These are phyloP conservation scores for Brachionus rotundiformis DNA, from an alignment of 1,140 invertebrate species.

Conservation along the genomic window DNA sequence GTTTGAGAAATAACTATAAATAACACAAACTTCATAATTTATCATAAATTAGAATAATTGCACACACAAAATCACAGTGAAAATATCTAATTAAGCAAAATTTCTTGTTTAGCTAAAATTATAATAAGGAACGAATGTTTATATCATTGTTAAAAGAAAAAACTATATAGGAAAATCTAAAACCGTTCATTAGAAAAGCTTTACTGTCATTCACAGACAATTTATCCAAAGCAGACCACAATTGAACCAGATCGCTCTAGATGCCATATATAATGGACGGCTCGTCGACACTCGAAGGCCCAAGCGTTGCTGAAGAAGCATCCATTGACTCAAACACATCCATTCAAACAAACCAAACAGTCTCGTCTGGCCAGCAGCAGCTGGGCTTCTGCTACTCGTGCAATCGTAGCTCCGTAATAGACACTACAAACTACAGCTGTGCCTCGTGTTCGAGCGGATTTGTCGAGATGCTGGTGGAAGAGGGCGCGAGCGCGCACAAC, in stretches of 20 bases:
- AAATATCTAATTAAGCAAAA: conserved; percentile 10
- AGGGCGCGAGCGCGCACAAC: not conserved
- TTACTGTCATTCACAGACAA: not conserved
- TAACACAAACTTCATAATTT: not conserved
- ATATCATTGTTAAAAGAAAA: not conserved
- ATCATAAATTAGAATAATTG: conserved; percentile 17
- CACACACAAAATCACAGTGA: not conserved
- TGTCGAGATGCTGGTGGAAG: not conserved
- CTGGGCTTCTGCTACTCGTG: conserved; percentile 40
- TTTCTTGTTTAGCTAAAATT: not conserved
- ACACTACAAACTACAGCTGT: conserved; percentile 22
- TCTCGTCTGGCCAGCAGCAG: not conserved
- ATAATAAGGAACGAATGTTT: conserved; percentile 2
- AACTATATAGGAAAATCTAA: not conserved
- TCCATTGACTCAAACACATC: not conserved
- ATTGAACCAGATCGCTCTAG: not conserved
- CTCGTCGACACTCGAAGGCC: not conserved
- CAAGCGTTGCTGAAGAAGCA: not conserved
- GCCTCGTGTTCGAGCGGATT: conserved; percentile 16
- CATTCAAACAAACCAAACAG: conserved; percentile 6
- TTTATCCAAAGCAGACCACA: no score
- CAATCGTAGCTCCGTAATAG: not conserved
- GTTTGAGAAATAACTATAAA: not conserved
- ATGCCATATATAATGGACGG: conserved; percentile 34
- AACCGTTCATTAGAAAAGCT: not conserved